These are phyloP conservation scores for Stenurella melanura DNA, from an alignment of 2,888 invertebrate species.

Conservation along the genomic window DNA sequence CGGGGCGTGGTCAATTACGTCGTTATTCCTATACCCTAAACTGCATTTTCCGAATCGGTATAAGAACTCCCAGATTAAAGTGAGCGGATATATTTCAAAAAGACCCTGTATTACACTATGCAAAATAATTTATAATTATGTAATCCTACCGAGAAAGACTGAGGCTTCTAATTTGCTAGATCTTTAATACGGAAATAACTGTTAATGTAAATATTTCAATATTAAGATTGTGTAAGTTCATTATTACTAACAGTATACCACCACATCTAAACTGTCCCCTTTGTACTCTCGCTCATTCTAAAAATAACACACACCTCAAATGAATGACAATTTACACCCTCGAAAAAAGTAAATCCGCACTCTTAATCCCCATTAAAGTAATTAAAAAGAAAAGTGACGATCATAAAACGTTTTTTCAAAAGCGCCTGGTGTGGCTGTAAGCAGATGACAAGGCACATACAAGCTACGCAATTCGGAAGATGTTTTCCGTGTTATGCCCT, in stretches of 20 bases:
- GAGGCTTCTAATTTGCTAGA: no score
- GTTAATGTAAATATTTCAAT: neutral
- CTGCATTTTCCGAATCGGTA: no score
- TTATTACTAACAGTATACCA: neutral
- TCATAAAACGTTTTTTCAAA: slow-evolving; percentile 42
- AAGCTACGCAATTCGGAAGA: slow-evolving; percentile 34
- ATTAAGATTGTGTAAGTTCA: neutral
- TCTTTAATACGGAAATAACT: neutral
- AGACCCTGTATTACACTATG: no score
- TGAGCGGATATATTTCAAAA: no score
- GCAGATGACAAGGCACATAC: slow-evolving; percentile 28
- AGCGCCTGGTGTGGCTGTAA: neutral
- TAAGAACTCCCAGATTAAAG: no score
- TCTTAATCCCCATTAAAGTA: slow-evolving; percentile 45
- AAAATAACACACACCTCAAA: neutral
- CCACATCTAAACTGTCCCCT: neutral
- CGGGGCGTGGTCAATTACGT: no score
- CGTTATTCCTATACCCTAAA: no score
- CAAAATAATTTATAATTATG: no score
- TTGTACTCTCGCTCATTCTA: neutral
- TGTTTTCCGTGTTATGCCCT: slow-evolving; percentile 37
- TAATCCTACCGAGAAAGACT: no score
- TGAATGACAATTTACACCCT: neutral
- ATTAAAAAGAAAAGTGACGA: slow-evolving; percentile 40
- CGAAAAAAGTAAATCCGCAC: slow-evolving; percentile 35